Evolutionary conservation across 2,797 vertebrate species (phyloP), one percentile per base, ranked within the genome.

Genomic region (Cuniculus paca): DNA sequence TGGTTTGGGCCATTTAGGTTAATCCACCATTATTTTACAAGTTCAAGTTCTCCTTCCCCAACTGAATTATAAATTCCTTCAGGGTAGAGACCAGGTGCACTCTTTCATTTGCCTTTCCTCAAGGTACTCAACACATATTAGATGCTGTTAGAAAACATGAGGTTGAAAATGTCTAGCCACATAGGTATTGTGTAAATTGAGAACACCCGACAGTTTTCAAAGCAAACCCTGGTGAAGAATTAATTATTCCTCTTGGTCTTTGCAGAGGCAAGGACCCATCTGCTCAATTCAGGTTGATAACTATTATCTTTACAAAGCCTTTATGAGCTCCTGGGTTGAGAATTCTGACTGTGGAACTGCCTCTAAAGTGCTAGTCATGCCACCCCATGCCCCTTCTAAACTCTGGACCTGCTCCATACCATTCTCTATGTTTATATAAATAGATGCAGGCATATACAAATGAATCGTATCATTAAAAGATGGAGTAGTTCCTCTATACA

Each of bases 111-210:
- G 24, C 39, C 20, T 86, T 83, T 75, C 34, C 20, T 24, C 63
- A 78, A 74, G 75, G 83, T 89, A n/a, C 14, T 54, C 14, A 96
- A 91, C 72, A 84, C 19, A 74, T 48, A 84, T 75, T 74, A 87
- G 54, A 20, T 93, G 19, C n/a, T 93, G 42, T 78, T 80, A 34
- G 34, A 93, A 93, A 87, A 84, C 50, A 42, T 39, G 68, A 96
- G 72, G 56, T 58, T 88, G 79, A 89, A 94, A 91, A 52, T 96
- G 88, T 86, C 83, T 79, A 61, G 50, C n/a, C 50, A 34, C 20
- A 58, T 11, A 91, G n/a, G 48, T 93, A 68, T 91, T 81, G 31
- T 50, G 31, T 82, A 91, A 82, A 36, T 83, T 82, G 54, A 95
- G 61, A 94, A 86, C 91, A 87, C 45, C 10, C 2, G 65, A 74